These are phyloP conservation scores for Drosophila micromelanica DNA, from an alignment of 1,140 invertebrate species.

Conservation along the genomic window DNA sequence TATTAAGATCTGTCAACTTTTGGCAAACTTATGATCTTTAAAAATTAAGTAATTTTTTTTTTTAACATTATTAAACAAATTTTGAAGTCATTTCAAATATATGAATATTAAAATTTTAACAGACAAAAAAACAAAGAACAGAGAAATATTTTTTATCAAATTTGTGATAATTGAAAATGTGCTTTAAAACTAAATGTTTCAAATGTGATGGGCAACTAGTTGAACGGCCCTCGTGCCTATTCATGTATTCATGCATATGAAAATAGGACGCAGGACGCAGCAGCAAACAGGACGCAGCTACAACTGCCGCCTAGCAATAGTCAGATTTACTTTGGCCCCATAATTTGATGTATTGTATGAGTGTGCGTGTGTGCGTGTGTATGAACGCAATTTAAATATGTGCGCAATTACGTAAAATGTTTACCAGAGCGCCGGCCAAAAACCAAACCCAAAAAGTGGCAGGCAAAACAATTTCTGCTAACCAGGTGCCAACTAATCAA, in stretches of 20 bases:
- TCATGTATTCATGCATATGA: slow-evolving; percentile 26
- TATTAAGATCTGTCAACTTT: too few relatives aligned
- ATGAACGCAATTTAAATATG: slow-evolving; percentile 77
- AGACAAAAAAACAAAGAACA: too few relatives aligned
- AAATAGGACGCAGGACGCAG: slow-evolving; percentile 12
- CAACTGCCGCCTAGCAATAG: slow-evolving; percentile 22
- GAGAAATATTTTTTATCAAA: too few relatives aligned
- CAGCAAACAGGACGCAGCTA: slow-evolving; percentile 8
- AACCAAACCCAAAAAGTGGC: slow-evolving; percentile 21
- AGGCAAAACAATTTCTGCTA: slow-evolving; percentile 25
- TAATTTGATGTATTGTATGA: slow-evolving; percentile 69
- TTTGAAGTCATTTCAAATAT: too few relatives aligned
- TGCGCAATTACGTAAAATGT: slow-evolving; percentile 80
- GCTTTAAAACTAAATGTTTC: too few relatives aligned
- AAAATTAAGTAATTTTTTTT: too few relatives aligned
- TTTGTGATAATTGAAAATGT: too few relatives aligned
- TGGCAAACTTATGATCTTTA: too few relatives aligned
- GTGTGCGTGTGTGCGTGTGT: slow-evolving; percentile 25
- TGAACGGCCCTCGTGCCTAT: slow-evolving; percentile 7
- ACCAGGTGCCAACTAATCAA: slow-evolving; percentile 77
- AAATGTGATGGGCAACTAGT: slow-evolving; percentile 3
- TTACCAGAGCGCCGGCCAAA: slow-evolving; percentile 39
- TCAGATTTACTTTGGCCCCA: slow-evolving; percentile 72
- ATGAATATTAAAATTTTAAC: too few relatives aligned
- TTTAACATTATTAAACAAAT: too few relatives aligned